Evolutionary conservation across 2,797 vertebrate genomes (phyloP).

Genomic region (Parotocinclus haroldoi): DNA sequence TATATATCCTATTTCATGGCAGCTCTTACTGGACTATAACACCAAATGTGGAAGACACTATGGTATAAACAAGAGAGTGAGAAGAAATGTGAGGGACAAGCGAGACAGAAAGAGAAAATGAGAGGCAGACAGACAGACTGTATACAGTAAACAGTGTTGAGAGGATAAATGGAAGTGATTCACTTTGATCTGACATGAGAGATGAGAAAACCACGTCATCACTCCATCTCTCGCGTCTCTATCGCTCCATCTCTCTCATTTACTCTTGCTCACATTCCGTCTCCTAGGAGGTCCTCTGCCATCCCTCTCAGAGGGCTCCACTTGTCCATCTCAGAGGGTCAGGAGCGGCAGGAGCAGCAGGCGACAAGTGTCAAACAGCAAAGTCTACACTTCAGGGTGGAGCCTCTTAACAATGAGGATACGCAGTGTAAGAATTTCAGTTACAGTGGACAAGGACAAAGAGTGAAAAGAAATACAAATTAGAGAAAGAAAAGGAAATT

Average conservation of each 20-base stretch:
- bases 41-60: too few species aligned
- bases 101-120: too few species aligned
- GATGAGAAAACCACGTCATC: constrained; percentile 3
- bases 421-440: too few species aligned
- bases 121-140: not conserved
- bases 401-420: constrained; percentile 7
- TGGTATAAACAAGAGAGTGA: too few species aligned
- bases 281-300: not conserved
- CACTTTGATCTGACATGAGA: not conserved
- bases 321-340: constrained; percentile 7
- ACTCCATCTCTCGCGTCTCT: not conserved
- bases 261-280: not conserved
- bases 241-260: not conserved
- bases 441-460: too few species aligned
- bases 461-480: too few species aligned
- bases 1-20: too few species aligned
- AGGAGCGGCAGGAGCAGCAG: not conserved
- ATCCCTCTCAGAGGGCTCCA: not conserved
- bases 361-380: constrained; percentile 7
- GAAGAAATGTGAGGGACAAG: too few species aligned
- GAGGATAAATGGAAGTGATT: not conserved
- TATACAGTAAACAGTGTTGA: not conserved
- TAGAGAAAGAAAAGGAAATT: too few species aligned
- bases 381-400: constrained; percentile 9
- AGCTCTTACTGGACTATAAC: too few species aligned